phyloP scores from a whole-genome alignment of 2,888 invertebrate genomes.

The Druceiella hillmani region DNA sequence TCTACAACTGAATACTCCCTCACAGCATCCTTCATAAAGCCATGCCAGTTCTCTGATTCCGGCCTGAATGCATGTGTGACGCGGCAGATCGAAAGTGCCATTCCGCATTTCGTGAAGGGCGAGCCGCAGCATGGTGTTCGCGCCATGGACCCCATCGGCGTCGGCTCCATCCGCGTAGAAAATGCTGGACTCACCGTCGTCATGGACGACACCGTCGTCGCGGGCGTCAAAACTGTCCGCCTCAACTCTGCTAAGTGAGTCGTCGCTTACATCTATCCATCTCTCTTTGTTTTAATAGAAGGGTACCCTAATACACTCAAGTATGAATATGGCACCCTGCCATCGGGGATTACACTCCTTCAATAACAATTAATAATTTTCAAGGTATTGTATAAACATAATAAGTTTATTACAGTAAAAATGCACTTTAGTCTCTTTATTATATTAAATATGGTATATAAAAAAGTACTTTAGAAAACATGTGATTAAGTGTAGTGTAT shows the following conservation, averaged over 20 bases:
- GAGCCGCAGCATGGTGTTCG: conserved; percentile 46
- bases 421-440: too few species aligned
- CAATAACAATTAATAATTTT: too few species aligned
- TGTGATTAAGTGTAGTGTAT: too few species aligned
- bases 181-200: conserved; percentile 41
- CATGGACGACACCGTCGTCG: conserved; percentile 43
- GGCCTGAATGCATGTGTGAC: conserved; percentile 38
- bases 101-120: conserved; percentile 38
- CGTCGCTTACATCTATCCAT: not conserved
- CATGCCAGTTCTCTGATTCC: conserved; percentile 43
- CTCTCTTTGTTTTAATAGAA: too few species aligned
- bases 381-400: too few species aligned
- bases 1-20: too few species aligned
- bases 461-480: too few species aligned
- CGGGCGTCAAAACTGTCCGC: conserved; percentile 37
- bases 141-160: conserved; percentile 41
- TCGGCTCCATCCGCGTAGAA: conserved; percentile 42
- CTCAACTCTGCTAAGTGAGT: conserved; percentile 44
- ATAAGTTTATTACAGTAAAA: too few species aligned
- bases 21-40: conserved; percentile 43
- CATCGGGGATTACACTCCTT: too few species aligned
- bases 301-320: too few species aligned
- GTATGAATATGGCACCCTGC: too few species aligned
- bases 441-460: too few species aligned
- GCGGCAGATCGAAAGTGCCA: conserved; percentile 32